These are phyloP conservation scores for Pilophorus perplexus DNA, from an alignment of 2,888 invertebrate genomes.

Conservation along the genomic window DNA sequence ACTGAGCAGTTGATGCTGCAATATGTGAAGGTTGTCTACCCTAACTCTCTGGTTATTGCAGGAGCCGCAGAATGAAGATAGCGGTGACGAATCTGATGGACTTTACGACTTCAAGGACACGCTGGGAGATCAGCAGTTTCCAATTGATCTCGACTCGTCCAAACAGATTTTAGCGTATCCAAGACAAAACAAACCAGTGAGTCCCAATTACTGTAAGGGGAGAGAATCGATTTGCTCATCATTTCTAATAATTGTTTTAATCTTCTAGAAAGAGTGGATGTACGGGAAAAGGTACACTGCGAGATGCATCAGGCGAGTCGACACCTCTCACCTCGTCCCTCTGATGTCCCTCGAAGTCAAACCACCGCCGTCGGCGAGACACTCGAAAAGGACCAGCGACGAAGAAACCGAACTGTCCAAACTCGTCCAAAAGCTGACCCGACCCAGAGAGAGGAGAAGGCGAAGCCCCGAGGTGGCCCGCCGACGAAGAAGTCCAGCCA, in stretches of 20 bases:
- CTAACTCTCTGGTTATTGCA: too few species aligned
- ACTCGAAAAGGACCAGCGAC: neutral
- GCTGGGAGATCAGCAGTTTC: slow-evolving; percentile 11
- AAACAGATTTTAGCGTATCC: neutral
- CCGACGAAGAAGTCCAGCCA: neutral
- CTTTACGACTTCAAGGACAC: slow-evolving; percentile 32
- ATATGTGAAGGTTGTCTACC: too few species aligned
- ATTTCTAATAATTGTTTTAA: too few species aligned
- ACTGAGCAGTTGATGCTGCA: too few species aligned
- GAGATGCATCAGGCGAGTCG: slow-evolving; percentile 15
- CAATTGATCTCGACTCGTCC: neutral
- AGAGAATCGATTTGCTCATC: too few species aligned
- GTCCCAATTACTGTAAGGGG: too few species aligned
- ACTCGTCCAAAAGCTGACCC: neutral
- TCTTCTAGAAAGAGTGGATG: slow-evolving; percentile 22
- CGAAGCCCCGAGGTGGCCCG: slow-evolving; percentile 1
- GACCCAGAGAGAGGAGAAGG: neutral
- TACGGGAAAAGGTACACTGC: slow-evolving; percentile 33
- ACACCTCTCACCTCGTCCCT: slow-evolving; percentile 18
- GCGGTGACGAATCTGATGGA: slow-evolving; percentile 22
- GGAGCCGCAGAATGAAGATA: slow-evolving; percentile 8
- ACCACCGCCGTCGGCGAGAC: slow-evolving; percentile 1
- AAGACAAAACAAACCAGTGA: too few species aligned
- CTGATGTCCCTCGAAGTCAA: slow-evolving; percentile 31
- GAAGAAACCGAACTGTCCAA: slow-evolving; percentile 6